A percentile compares a stretch with the other conserved stretches of the same genome.
These are phyloP conservation scores for Sebastiscus albofasciatus DNA, from an alignment of 2,797 vertebrate genomes.

Conservation along the genomic window DNA sequence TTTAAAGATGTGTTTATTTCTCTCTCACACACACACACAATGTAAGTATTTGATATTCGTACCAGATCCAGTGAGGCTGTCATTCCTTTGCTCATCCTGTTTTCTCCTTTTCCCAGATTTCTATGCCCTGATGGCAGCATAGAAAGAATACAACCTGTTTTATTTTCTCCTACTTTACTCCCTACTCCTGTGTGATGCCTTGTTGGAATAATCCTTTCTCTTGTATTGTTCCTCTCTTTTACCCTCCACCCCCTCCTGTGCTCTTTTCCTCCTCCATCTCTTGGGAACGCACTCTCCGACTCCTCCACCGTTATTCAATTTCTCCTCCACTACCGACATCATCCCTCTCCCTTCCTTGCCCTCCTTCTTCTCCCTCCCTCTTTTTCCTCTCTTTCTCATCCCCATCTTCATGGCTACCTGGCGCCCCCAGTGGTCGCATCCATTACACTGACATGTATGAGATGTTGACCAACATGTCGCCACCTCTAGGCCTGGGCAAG, in stretches of 20 bases:
- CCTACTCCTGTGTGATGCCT: conserved; percentile 84
- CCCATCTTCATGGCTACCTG: conserved; percentile 77
- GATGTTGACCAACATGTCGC: conserved; percentile 99
- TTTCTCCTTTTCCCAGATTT: conserved; percentile 74
- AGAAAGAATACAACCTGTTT: conserved; percentile 79
- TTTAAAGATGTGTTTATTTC: conserved; percentile 11
- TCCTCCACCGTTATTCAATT: conserved; percentile 65
- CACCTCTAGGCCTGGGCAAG: conserved; percentile 99
- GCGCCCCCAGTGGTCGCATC: conserved; percentile 95
- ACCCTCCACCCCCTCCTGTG: conserved; percentile 36
- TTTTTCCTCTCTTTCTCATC: conserved; percentile 46
- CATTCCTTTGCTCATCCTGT: conserved; percentile 78
- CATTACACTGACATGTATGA: conserved; percentile 99
- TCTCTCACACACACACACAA: not conserved
- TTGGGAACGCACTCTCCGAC: conserved; percentile 59
- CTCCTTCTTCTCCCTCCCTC: conserved; percentile 40
- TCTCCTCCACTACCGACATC: conserved; percentile 30
- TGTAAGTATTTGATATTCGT: conserved; percentile 43
- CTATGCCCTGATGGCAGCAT: conserved; percentile 83
- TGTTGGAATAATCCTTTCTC: conserved; percentile 92
- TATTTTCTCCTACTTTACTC: conserved; percentile 69
- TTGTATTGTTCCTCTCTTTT: conserved; percentile 72
- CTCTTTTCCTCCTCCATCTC: conserved; percentile 70
- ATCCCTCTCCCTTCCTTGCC: conserved; percentile 62
- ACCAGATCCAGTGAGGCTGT: conserved; percentile 77